A percentile compares a stretch with the other conserved stretches of the same genome.
Conservation (phyloP, 2,113 vertebrate species). For the Pomatorhinus ruficollis region DNA sequence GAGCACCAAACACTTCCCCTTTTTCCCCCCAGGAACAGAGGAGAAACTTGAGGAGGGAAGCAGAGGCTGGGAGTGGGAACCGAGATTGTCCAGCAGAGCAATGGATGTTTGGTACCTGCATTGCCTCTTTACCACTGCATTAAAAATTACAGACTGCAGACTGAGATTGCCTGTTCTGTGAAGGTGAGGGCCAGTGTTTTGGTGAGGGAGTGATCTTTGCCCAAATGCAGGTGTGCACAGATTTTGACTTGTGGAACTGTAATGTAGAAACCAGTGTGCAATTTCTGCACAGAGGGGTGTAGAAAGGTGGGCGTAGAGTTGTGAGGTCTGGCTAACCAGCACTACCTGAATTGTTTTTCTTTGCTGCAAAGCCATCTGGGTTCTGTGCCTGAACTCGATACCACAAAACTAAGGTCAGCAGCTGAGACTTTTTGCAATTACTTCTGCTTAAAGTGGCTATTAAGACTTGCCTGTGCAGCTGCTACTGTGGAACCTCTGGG, state of each 20-base stretch:
- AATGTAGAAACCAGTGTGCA: background rate
- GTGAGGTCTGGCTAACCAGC: background rate
- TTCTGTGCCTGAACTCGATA: background rate
- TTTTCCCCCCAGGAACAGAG: fast-evolving
- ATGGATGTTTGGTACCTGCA: background rate
- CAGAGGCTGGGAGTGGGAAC: background rate
- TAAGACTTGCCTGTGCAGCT: background rate
- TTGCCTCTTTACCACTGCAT: background rate
- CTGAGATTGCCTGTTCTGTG: background rate
- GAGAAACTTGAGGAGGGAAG: background rate
- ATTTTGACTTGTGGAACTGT: background rate
- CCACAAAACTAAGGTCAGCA: background rate
- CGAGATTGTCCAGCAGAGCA: background rate
- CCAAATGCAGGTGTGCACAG: fast-evolving
- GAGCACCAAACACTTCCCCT: background rate
- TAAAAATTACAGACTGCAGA: background rate
- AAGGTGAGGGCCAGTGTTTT: background rate
- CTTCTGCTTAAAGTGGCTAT: fast-evolving
- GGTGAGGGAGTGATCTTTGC: background rate
- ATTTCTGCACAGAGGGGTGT: background rate
- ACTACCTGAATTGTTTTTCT: background rate
- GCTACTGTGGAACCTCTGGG: background rate
- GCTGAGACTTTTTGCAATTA: background rate
- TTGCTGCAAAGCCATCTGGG: background rate
- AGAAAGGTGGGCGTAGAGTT: background rate